A percentile compares a stretch with the other conserved stretches of the same genome.
phyloP scores from a whole-genome alignment of 2,113 vertebrate genomes.

The Apodemus speciosus region DNA sequence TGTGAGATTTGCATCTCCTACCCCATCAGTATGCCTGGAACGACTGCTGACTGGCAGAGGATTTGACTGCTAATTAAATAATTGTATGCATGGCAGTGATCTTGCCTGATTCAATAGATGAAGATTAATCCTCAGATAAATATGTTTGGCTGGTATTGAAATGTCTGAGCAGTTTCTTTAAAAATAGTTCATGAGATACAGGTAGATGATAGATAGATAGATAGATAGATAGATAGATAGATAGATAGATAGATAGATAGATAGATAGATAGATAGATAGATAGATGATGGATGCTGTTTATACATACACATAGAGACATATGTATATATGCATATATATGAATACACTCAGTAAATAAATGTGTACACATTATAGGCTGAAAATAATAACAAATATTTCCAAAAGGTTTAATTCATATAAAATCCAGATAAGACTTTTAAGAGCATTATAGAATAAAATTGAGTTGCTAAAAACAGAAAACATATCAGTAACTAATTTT shows the following conservation, averaged over 20 bases:
- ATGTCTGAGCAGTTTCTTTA: conserved; percentile 90
- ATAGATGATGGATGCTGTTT: neutral
- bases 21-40: conserved; percentile 93
- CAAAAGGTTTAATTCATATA: conserved; percentile 16
- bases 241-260: neutral
- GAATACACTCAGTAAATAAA: conserved; percentile 4
- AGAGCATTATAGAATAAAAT: conserved; percentile 45
- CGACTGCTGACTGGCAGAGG: conserved; percentile 91
- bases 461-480: conserved; percentile 41
- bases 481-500: conserved; percentile 40
- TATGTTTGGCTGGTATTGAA: conserved; percentile 96
- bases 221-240: neutral
- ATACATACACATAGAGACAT: neutral
- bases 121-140: conserved; percentile 99
- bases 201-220: conserved; percentile 43
- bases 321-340: neutral
- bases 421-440: conserved; percentile 21
- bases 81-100: conserved; percentile 98
- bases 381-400: conserved; percentile 56
- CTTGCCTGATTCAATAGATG: conserved; percentile 94
- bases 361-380: conserved; percentile 57
- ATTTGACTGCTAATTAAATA: conserved; percentile 98
- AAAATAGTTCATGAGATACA: conserved; percentile 86
- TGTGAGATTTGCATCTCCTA: conserved; percentile 92
- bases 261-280: neutral